Evolutionary conservation across 2,797 vertebrate species (phyloP).

Genomic region (Vultur gryphus): DNA sequence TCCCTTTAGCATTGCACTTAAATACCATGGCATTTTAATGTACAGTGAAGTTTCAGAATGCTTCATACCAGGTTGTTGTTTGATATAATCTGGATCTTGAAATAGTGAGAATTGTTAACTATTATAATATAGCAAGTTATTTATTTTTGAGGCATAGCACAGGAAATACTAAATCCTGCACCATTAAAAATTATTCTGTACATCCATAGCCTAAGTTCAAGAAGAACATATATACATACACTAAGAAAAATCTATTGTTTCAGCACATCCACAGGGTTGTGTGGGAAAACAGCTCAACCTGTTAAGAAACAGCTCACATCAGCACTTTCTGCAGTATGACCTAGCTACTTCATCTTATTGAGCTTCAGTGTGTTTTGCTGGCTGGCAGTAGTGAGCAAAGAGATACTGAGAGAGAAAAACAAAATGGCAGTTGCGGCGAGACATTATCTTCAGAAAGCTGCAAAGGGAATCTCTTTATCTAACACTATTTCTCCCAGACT

Average conservation of each 20-base stretch:
- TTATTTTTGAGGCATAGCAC: neutral
- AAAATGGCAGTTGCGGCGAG: neutral
- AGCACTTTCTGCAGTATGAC: constrained; percentile 37
- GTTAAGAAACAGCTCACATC: constrained; percentile 42
- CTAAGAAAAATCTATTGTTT: neutral
- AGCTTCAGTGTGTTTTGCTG: neutral
- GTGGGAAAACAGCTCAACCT: neutral
- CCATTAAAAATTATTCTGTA: neutral
- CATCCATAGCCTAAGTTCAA: neutral
- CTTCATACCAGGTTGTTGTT: neutral
- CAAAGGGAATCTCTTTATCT: neutral
- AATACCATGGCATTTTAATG: neutral
- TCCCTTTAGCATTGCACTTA: neutral
- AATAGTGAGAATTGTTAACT: neutral
- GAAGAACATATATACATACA: neutral
- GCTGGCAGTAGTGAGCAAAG: neutral
- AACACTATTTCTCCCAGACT: neutral
- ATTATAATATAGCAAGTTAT: neutral
- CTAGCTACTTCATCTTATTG: constrained; percentile 1
- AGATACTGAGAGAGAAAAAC: neutral
- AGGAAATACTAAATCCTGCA: neutral
- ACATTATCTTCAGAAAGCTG: neutral
- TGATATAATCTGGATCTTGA: neutral
- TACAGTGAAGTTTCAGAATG: neutral
- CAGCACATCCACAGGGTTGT: neutral